A percentile compares a stretch with the other conserved stretches of the same genome.
Evolutionary conservation across 2,888 invertebrate species (phyloP).

Genomic region (Mythimna lalbum): DNA sequence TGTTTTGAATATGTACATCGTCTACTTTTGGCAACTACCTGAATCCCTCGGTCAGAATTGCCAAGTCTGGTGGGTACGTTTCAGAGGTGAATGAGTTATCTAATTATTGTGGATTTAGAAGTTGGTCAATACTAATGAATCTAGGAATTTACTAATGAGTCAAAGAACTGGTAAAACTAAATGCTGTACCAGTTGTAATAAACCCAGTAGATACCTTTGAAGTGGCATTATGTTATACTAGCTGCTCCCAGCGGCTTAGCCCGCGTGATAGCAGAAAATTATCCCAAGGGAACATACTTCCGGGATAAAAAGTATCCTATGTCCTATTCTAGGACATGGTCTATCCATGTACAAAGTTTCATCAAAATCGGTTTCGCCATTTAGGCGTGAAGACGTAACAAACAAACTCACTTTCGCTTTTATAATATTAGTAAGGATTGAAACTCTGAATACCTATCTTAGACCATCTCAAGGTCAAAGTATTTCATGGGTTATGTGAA

Average conservation of each 20-base stretch:
- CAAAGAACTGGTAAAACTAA: not conserved
- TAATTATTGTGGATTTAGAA: not conserved
- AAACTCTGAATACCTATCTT: not conserved
- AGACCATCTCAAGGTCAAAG: not conserved
- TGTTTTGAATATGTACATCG: conserved; percentile 12
- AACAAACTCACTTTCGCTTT: too few relatives aligned
- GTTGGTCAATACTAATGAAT: not conserved
- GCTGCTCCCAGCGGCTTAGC: too few relatives aligned
- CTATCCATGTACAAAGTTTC: too few relatives aligned
- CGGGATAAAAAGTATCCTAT: too few relatives aligned
- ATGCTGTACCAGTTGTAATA: not conserved
- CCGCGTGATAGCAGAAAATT: too few relatives aligned
- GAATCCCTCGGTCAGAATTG: conserved; percentile 31
- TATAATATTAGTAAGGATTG: too few relatives aligned
- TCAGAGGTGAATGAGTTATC: conserved; percentile 5
- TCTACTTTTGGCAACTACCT: conserved; percentile 43
- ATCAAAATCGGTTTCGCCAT: too few relatives aligned
- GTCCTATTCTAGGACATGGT: too few relatives aligned
- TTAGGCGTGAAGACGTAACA: too few relatives aligned
- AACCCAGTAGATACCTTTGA: not conserved
- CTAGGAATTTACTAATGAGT: not conserved
- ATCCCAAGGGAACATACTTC: too few relatives aligned
- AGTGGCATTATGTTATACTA: not conserved
- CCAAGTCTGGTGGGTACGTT: conserved; percentile 32
- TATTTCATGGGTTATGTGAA: too few relatives aligned